Percentiles rank a stretch among this genome's conserved stretches.
phyloP scores from a whole-genome alignment of 2,888 invertebrate genomes.

The Cyrtodaria siliqua region DNA sequence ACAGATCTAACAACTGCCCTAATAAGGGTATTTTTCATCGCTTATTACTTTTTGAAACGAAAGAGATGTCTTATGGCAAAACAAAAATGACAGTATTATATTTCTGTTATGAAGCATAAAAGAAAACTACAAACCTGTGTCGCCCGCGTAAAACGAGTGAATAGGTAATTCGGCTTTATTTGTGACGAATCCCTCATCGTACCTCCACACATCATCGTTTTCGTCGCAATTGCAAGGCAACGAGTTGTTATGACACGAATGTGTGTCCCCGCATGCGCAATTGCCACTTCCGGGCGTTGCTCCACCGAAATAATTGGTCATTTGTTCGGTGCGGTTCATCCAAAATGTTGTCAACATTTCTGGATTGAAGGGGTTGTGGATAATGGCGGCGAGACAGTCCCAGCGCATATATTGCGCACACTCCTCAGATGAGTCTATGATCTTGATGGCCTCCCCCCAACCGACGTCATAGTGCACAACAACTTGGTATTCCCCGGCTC shows the following conservation, averaged over 20 bases:
- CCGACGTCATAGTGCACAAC: conserved; percentile 66
- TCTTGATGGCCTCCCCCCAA: conserved; percentile 68
- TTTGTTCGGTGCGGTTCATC: conserved; percentile 72
- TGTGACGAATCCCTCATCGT: conserved; percentile 79
- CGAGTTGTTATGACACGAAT: conserved; percentile 69
- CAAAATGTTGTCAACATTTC: conserved; percentile 75
- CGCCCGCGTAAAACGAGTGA: conserved; percentile 80
- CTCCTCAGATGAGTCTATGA: conserved; percentile 77
- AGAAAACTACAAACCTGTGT: conserved; percentile 76
- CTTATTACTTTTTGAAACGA: too few relatives aligned
- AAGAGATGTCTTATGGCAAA: too few relatives aligned
- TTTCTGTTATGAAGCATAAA: too few relatives aligned
- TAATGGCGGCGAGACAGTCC: conserved; percentile 81
- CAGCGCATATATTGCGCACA: conserved; percentile 82
- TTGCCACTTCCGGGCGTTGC: conserved; percentile 74
- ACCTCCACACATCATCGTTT: conserved; percentile 79
- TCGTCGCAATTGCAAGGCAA: conserved; percentile 82
- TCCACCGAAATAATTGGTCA: conserved; percentile 79
- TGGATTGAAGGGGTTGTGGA: conserved; percentile 75
- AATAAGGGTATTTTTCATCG: too few relatives aligned
- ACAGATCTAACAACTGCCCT: too few relatives aligned
- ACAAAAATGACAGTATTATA: too few relatives aligned
- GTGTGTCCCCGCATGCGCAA: conserved; percentile 80
- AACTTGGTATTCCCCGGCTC: conserved; percentile 75
- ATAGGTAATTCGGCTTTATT: conserved; percentile 80